Percentiles rank a stretch among this genome's conserved stretches.
Evolutionary conservation across 2,113 vertebrate species (phyloP).

Genomic region (Procapra przewalskii): DNA sequence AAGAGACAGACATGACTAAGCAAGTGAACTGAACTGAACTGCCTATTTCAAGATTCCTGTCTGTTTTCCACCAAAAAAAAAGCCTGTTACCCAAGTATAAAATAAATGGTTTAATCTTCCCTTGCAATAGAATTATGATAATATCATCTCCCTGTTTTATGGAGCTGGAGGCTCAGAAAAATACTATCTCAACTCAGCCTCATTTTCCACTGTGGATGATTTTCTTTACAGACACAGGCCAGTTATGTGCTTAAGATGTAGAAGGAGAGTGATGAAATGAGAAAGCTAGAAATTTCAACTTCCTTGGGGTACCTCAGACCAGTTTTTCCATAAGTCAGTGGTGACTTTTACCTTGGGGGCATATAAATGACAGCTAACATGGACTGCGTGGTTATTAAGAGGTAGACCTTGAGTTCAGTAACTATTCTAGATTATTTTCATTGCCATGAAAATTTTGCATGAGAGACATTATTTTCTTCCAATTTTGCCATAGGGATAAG

Average conservation of each 20-base stretch:
- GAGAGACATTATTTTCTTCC: not conserved
- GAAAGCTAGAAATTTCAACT: not conserved
- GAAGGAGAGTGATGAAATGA: not conserved
- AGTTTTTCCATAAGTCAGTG: not conserved
- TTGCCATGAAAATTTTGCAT: not conserved
- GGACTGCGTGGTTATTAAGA: not conserved
- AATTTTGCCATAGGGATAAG: not conserved
- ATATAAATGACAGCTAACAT: not conserved
- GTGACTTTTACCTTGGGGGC: not conserved
- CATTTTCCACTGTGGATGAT: not conserved
- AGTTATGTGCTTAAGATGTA: not conserved
- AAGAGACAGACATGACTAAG: not conserved
- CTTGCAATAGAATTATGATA: not conserved
- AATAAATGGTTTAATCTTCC: not conserved
- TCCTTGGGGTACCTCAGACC: not conserved
- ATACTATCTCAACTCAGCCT: not conserved
- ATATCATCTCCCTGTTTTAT: not conserved
- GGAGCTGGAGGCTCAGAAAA: not conserved
- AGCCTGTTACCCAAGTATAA: not conserved
- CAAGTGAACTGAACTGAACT: not conserved
- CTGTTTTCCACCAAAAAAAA: not conserved
- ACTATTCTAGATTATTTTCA: constrained; percentile 28
- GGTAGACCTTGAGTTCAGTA: not conserved
- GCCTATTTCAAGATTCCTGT: not conserved
- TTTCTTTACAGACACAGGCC: not conserved